Conservation (phyloP, 2,888 invertebrate genomes). For the Idaea aversata region DNA sequence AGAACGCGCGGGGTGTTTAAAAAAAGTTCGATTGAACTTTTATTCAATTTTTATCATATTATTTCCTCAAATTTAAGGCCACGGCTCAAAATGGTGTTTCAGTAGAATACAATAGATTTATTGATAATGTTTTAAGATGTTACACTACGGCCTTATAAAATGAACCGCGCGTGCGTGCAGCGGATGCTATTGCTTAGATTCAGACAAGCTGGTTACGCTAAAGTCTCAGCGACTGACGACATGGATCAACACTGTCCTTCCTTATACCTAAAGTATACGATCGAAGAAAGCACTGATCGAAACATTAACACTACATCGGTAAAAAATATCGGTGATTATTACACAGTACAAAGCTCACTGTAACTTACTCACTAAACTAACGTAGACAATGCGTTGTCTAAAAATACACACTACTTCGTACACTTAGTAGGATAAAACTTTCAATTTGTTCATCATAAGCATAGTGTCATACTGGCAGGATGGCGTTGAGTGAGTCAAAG, state of each 20-base stretch:
- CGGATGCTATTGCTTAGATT: constrained; percentile 35
- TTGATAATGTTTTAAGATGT: constrained; percentile 60
- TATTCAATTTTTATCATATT: constrained; percentile 56
- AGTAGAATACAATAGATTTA: constrained; percentile 73
- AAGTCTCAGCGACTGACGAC: constrained; percentile 10
- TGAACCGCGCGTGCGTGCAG: constrained; percentile 43
- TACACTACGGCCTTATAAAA: constrained; percentile 67
- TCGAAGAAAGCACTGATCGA: constrained; percentile 59
- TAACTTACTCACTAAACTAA: constrained; percentile 75
- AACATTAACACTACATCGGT: constrained; percentile 60
- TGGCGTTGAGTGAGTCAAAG: constrained; percentile 72
- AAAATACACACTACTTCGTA: constrained; percentile 78
- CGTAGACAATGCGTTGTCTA: constrained; percentile 79
- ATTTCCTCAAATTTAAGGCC: constrained; percentile 77
- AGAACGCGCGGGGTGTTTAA: constrained; percentile 24
- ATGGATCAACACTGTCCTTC: constrained; percentile 37
- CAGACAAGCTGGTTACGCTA: constrained; percentile 21
- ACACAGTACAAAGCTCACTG: constrained; percentile 75
- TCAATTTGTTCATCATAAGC: constrained; percentile 76
- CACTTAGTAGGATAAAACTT: constrained; percentile 71
- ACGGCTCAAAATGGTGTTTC: constrained; percentile 80
- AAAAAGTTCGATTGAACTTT: constrained; percentile 57
- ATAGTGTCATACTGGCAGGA: constrained; percentile 78
- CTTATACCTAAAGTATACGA: constrained; percentile 56
- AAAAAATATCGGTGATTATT: constrained; percentile 74